A percentile compares a stretch with the other conserved stretches of the same genome.
Evolutionary conservation across 2,797 vertebrate species (phyloP).

Genomic region (Schizopygopsis pylzovi): DNA sequence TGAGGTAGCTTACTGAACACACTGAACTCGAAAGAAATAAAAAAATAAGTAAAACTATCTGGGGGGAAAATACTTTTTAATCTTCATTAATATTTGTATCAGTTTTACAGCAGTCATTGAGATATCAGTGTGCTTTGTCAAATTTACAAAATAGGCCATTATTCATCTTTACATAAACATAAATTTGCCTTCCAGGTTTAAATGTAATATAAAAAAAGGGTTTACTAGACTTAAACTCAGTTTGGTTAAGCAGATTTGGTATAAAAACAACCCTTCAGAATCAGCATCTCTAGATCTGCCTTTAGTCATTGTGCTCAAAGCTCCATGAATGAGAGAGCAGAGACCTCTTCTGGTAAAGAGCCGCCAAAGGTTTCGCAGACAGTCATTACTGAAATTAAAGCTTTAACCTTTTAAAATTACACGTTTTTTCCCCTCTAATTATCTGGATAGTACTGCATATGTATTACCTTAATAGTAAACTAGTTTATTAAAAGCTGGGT

Average conservation of each 20-base stretch:
- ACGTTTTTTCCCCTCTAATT: too few relatives aligned
- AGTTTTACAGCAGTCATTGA: neutral
- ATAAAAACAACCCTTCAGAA: slow-evolving; percentile 8
- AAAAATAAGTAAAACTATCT: neutral
- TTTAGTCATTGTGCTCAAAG: neutral
- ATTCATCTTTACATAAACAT: neutral
- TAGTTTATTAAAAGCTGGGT: neutral
- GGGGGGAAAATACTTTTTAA: neutral
- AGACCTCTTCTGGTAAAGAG: slow-evolving; percentile 75
- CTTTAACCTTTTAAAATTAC: neutral
- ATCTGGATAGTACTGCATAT: neutral
- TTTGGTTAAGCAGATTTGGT: neutral
- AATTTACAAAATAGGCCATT: neutral
- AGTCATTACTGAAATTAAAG: neutral
- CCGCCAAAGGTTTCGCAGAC: neutral
- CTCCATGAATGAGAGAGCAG: slow-evolving; percentile 73
- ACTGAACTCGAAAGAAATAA: neutral
- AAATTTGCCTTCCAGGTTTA: neutral
- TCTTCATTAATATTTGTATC: neutral
- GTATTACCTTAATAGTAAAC: neutral
- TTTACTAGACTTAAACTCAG: neutral
- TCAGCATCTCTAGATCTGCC: neutral
- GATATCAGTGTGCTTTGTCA: neutral
- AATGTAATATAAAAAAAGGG: neutral
- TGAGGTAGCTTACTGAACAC: slow-evolving; percentile 46